Base-by-base conservation (phyloP, 2,113 vertebrate genomes). In the Diphyllodes magnificus region DNA sequence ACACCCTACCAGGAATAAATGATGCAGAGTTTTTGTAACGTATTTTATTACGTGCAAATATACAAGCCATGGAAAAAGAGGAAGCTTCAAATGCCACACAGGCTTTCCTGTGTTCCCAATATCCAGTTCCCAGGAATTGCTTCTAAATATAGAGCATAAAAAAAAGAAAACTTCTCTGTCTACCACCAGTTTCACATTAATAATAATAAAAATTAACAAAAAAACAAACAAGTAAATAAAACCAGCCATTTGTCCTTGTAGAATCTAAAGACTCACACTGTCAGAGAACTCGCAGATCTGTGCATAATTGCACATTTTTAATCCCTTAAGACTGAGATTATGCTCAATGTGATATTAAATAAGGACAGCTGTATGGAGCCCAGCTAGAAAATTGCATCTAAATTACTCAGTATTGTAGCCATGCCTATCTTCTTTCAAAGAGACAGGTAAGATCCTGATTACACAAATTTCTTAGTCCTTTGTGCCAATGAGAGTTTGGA, bases 341-440 rank as follows among this genome's bases (percentile, higher is more conserved):
- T 68, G 31, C 57, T 86, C 64, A 53, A 30, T 76, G 69, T 77
- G 73, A 45, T 84, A 73, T 49, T 75, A 78, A 88, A 75, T 68
- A 82, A 73, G 82, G 79, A 88, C 65, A 86, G 65, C 49, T 90
- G 30, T 73, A 28, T 70, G 63, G 71, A 86, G 60, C 33, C 45
- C 25, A 5, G 28, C 57, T 88, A 88, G 92, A 73, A 94, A 96
- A 93, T 82, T 92, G 57, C 56, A 57, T 86, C 69, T 95, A 84
- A 94, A 95, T 96, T 90, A 81, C 94, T 96, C 56, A 84, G 35
- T 40, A 45, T 20, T 68, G 51, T 88, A 70, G 83, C 83, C 23
- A 24, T 44, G 47, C 57, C 88, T 83, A 31, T 86, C 42, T 66
- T 77, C 79, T 90, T 90, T 88, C 42, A 47, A 64, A 61, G 63